Percentiles rank a stretch among this genome's conserved stretches.
Evolutionary conservation across 2,888 invertebrate species (phyloP).

Genomic region (Cerceris ruficornis): DNA sequence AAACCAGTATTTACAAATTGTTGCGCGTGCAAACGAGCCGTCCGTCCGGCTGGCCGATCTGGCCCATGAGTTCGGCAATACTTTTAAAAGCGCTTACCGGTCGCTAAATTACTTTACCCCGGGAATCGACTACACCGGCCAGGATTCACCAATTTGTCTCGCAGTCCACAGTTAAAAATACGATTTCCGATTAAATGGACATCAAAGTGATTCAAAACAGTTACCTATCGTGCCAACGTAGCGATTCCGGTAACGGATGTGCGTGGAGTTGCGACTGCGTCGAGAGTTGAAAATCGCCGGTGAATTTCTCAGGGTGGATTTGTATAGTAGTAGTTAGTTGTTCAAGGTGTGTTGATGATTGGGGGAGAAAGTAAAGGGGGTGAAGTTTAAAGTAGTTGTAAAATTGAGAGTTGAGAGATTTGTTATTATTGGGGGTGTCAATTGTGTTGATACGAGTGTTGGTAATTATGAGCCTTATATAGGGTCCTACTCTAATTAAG

Average conservation of each 20-base stretch:
- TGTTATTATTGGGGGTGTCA: too few species aligned
- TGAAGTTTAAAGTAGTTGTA: too few species aligned
- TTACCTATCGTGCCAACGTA: background rate
- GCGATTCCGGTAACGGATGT: background rate
- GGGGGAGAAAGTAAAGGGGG: too few species aligned
- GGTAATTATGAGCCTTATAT: too few species aligned
- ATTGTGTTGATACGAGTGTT: too few species aligned
- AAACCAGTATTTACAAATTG: conserved; percentile 11
- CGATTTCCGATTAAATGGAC: conserved; percentile 13
- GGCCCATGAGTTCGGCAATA: background rate
- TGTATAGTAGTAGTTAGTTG: too few species aligned
- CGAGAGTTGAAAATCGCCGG: too few species aligned
- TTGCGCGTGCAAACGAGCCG: conserved; percentile 26
- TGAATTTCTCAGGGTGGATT: too few species aligned
- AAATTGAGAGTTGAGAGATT: too few species aligned
- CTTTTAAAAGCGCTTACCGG: conserved; percentile 28
- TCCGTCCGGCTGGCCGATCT: background rate
- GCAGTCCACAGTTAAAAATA: conserved; percentile 21
- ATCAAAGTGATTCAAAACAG: conserved; percentile 14
- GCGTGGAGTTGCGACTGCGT: too few species aligned
- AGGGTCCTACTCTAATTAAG: too few species aligned
- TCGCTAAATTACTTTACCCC: conserved; percentile 35
- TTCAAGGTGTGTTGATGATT: too few species aligned
- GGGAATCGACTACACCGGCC: conserved; percentile 7
- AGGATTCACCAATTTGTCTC: conserved; percentile 37